Percentiles rank a stretch among this genome's conserved stretches.
phyloP scores from a whole-genome alignment of 2,888 invertebrate genomes.

The Apodemia duryi region DNA sequence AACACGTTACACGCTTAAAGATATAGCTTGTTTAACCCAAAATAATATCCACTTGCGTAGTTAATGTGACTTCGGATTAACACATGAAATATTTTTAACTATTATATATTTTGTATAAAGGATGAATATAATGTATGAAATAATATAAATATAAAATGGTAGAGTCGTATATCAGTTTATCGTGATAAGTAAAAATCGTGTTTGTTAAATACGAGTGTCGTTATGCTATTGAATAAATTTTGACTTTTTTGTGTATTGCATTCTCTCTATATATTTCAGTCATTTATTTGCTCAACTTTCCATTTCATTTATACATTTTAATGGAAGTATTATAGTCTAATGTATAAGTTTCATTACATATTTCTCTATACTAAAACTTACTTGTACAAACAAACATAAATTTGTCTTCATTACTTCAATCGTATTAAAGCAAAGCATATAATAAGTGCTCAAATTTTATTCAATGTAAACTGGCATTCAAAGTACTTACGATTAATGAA shows the following conservation, averaged over 20 bases:
- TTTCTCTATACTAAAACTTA: no score
- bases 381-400: no score
- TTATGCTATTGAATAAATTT: not conserved
- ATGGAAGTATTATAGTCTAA: no score
- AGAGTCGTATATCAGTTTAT: not conserved
- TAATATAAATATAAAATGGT: not conserved
- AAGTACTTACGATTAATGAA: not conserved
- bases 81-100: constrained; percentile 8
- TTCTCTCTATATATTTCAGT: no score
- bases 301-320: no score
- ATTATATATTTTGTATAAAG: constrained; percentile 8
- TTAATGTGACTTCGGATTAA: not conserved
- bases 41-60: not conserved
- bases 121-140: constrained; percentile 1
- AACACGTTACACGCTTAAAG: not conserved
- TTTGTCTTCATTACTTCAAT: no score
- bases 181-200: not conserved
- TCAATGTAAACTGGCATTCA: not conserved
- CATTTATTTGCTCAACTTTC: no score
- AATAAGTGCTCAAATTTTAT: not conserved
- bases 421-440: no score
- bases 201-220: not conserved
- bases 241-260: not conserved
- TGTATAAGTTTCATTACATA: no score
- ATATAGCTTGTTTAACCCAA: not conserved